phyloP scores from a whole-genome alignment of 2,888 invertebrate genomes.

The Brachyopa scutellaris region DNA sequence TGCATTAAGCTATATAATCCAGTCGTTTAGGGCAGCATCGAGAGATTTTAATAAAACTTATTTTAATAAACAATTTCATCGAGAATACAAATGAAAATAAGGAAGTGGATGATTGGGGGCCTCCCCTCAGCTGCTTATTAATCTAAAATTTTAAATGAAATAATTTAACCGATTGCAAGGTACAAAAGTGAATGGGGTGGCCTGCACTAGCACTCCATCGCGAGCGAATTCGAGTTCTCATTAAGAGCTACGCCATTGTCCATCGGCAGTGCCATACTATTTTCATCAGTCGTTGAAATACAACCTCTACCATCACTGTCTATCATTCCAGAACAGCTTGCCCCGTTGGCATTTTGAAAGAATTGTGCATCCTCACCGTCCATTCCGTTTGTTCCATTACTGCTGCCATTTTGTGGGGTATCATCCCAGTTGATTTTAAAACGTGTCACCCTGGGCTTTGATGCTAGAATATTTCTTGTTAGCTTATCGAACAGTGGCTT shows the following conservation, averaged over 20 bases:
- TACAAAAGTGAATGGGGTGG: slow-evolving; percentile 65
- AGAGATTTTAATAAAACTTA: background rate
- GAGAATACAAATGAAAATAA: slow-evolving; percentile 1
- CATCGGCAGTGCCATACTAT: slow-evolving; percentile 79
- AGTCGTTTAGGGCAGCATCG: slow-evolving; percentile 1
- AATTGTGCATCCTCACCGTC: slow-evolving; percentile 75
- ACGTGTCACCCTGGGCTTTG: slow-evolving; percentile 96
- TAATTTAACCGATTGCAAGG: slow-evolving; percentile 59
- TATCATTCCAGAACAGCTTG: slow-evolving; percentile 59
- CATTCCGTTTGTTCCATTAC: slow-evolving; percentile 74
- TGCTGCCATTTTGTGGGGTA: slow-evolving; percentile 81
- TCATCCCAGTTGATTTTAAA: slow-evolving; percentile 99
- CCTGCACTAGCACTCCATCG: slow-evolving; percentile 81
- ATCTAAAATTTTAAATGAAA: slow-evolving; percentile 35
- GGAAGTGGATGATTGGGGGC: background rate
- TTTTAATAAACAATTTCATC: slow-evolving; percentile 13
- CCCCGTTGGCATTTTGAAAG: slow-evolving; percentile 73
- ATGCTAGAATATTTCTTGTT: slow-evolving; percentile 85
- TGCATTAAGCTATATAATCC: background rate
- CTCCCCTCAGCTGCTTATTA: slow-evolving; percentile 3
- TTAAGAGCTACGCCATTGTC: slow-evolving; percentile 80
- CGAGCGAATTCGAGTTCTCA: slow-evolving; percentile 82
- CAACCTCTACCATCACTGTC: slow-evolving; percentile 37
- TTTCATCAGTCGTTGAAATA: slow-evolving; percentile 78
- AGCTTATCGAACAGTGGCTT: slow-evolving; percentile 97